Evolutionary conservation across 2,113 vertebrate genomes (phyloP), one percentile per base, ranked within the genome.

Genomic region (Perca flavescens): DNA sequence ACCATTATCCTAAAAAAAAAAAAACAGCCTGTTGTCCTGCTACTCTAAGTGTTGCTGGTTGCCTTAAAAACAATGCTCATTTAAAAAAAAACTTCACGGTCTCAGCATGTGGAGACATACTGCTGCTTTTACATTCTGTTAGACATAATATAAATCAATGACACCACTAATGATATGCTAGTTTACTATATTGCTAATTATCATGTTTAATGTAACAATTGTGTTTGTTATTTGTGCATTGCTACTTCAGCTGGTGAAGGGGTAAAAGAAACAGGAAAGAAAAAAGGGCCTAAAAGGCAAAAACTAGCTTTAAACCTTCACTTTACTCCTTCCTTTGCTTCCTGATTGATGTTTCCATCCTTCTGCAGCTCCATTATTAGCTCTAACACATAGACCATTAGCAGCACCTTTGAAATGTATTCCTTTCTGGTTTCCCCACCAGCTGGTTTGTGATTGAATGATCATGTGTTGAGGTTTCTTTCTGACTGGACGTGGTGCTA

Each of bases 371-470:
- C 67, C 70, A 40, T 70, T 58, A 47, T 61, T 64, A 57, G 50
- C 77, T 36, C n/a, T 19, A n/a, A 22, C 56, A 46, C 47, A 61
- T 5, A 21, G 22, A 50, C 64, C 15, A 68, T 53, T 61, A 50
- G 54, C 40, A 65, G 21, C 19, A 52, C 28, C 64, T 72, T 71
- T 76, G 22, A 76, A 82, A 71, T 67, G 62, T 9, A 14, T 58
- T 68, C 43, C 17, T 69, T 14, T 16, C 28, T 60, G 9, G 21
- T 71, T 74, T 49, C 22, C 31, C 25, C 22, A 34, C 21, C 40
- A 73, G 16, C 40, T 52, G 19, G 17, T 77, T 80, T 64, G 77
- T 47, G 62, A 40, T 50, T 68, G 28, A 17, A 60, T n/a, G 67
- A 64, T 80, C 31, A 28, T 65, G 61, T 63, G 15, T 54, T 71